phyloP scores from a whole-genome alignment of 2,113 vertebrate species.

The Notothenia rossii region DNA sequence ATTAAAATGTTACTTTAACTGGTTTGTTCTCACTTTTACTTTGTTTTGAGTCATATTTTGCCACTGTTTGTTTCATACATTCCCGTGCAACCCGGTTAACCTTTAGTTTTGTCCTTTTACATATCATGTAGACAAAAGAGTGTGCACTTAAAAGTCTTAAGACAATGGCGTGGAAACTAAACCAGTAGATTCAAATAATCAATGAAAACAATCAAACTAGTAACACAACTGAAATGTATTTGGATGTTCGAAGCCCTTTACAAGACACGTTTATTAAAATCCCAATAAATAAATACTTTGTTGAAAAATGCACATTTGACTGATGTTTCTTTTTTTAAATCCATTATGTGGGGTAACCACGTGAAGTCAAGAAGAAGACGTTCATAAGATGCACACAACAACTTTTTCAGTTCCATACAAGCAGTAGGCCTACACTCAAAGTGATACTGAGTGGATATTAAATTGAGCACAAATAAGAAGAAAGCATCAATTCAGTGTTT shows the following conservation, averaged over 20 bases:
- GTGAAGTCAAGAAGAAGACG: neutral
- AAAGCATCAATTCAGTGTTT: neutral
- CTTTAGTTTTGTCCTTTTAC: conserved; percentile 2
- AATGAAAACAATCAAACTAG: conserved; percentile 57
- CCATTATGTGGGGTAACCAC: neutral
- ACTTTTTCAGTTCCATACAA: neutral
- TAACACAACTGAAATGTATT: conserved; percentile 36
- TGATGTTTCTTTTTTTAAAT: neutral
- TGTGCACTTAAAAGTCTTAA: conserved; percentile 47
- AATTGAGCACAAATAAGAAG: neutral
- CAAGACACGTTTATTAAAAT: conserved; percentile 45
- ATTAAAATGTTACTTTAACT: conserved; percentile 22
- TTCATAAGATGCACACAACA: neutral
- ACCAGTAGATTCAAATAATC: conserved; percentile 14
- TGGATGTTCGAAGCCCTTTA: conserved; percentile 52
- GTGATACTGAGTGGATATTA: neutral
- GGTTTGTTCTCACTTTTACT: conserved; percentile 29
- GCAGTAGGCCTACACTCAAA: no score
- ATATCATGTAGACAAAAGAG: conserved; percentile 14
- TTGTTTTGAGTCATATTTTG: conserved; percentile 17
- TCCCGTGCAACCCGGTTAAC: conserved; percentile 5
- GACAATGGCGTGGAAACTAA: conserved; percentile 18
- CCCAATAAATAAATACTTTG: conserved; percentile 72
- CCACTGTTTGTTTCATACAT: conserved; percentile 38
- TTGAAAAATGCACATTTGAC: conserved; percentile 22